Evolutionary conservation across 2,888 invertebrate genomes (phyloP).

Genomic region (Gymnocheta viridis): DNA sequence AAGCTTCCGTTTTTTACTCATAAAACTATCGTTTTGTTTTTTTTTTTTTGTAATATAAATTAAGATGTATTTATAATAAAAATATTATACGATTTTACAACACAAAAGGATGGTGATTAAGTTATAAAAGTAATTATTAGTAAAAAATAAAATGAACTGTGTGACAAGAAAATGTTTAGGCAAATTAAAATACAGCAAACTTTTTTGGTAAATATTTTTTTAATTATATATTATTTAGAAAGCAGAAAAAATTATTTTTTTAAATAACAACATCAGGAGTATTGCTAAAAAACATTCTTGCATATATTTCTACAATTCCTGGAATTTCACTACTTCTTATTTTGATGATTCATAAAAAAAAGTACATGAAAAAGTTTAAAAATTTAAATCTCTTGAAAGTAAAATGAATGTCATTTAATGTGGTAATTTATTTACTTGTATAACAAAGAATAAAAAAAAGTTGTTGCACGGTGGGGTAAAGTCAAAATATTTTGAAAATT

Average conservation of each 20-base stretch:
- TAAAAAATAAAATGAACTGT: neutral
- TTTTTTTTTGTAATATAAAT: slow-evolving; percentile 12
- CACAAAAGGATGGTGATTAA: neutral
- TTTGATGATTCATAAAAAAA: slow-evolving; percentile 4
- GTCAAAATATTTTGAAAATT: neutral
- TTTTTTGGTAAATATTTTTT: neutral
- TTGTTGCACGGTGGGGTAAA: neutral
- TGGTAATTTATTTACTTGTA: neutral
- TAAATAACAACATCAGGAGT: neutral
- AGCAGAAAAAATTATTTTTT: neutral
- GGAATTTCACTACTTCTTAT: neutral
- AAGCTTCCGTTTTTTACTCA: slow-evolving; percentile 13
- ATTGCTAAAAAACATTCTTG: neutral
- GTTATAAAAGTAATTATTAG: neutral
- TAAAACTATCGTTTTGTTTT: neutral
- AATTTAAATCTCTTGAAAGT: neutral
- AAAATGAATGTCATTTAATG: neutral
- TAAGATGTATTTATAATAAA: neutral
- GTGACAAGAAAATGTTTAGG: neutral
- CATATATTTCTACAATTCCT: neutral
- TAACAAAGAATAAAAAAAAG: neutral
- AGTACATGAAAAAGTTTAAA: neutral
- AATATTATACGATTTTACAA: neutral
- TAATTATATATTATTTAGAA: neutral
- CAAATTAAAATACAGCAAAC: neutral